phyloP scores from a whole-genome alignment of 2,113 vertebrate species.

The Marmota monax region DNA sequence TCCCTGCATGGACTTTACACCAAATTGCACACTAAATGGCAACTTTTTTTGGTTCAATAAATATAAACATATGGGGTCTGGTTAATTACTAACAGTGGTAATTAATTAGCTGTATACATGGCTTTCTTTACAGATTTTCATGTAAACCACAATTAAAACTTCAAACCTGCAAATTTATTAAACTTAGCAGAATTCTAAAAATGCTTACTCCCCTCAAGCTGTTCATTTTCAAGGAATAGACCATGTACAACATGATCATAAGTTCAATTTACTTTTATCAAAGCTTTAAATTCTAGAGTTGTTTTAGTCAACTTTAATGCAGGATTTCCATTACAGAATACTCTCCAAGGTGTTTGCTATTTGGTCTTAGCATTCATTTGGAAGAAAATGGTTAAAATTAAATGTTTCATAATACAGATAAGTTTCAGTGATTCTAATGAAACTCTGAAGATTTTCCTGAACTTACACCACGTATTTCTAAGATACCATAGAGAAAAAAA shows the following conservation, averaged over 20 bases:
- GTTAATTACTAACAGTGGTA: conserved; percentile 55
- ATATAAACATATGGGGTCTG: conserved; percentile 39
- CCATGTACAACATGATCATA: not conserved
- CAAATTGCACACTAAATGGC: conserved; percentile 36
- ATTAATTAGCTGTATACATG: conserved; percentile 38
- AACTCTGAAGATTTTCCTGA: not conserved
- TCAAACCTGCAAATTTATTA: conserved; percentile 3
- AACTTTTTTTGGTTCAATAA: conserved; percentile 62
- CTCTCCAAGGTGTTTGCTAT: not conserved
- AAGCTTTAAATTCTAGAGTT: not conserved
- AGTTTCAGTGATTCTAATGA: not conserved
- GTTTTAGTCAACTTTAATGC: conserved; percentile 9
- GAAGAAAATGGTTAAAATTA: conserved; percentile 20
- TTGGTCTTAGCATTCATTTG: not conserved
- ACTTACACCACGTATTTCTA: not conserved
- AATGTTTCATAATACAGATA: conserved; percentile 4
- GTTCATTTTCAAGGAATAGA: not conserved
- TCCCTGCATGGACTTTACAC: conserved; percentile 42
- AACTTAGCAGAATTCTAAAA: not conserved
- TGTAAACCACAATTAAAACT: conserved; percentile 24
- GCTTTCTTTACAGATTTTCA: conserved; percentile 40
- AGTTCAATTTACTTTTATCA: conserved; percentile 53
- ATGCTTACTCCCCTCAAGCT: not conserved
- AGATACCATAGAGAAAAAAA: not conserved
- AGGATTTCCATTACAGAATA: conserved; percentile 12